phyloP scores from a whole-genome alignment of 2,888 invertebrate species.

The Mylabris sibirica region DNA sequence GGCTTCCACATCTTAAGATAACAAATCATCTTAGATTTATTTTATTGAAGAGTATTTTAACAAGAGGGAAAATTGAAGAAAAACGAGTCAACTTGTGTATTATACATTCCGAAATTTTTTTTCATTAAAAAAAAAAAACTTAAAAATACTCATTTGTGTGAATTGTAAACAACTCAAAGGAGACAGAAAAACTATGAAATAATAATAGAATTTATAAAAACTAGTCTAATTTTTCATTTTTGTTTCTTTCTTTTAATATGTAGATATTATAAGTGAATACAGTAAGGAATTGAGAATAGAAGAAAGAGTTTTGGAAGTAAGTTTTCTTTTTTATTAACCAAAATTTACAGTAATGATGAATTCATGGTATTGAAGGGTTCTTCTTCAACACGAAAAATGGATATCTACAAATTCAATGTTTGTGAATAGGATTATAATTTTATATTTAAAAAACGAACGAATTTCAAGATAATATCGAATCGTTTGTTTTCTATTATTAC shows the following conservation, averaged over 20 bases:
- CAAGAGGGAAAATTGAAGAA: not conserved
- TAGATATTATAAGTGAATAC: not conserved
- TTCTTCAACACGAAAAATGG: slow-evolving; percentile 40
- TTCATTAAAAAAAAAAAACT: slow-evolving; percentile 43
- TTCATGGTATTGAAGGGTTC: slow-evolving; percentile 36
- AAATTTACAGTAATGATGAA: slow-evolving; percentile 47
- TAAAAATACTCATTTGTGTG: slow-evolving; percentile 57
- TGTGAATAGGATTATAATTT: slow-evolving; percentile 39
- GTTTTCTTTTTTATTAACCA: slow-evolving; percentile 46
- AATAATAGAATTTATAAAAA: slow-evolving; percentile 52
- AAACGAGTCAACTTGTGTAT: slow-evolving; percentile 32
- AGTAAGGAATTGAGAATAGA: not conserved
- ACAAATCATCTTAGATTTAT: slow-evolving; percentile 47
- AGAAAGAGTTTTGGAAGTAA: not conserved
- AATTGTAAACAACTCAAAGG: slow-evolving; percentile 51
- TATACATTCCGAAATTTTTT: slow-evolving; percentile 54
- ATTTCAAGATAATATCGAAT: slow-evolving; percentile 32
- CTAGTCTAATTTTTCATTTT: slow-evolving; percentile 25
- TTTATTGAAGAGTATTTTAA: slow-evolving; percentile 46
- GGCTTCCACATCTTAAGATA: slow-evolving; percentile 48
- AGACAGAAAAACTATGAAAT: not conserved
- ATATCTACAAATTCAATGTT: slow-evolving; percentile 46
- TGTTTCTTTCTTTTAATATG: slow-evolving; percentile 10
- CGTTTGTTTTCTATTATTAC: slow-evolving; percentile 15
- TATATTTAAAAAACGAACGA: slow-evolving; percentile 34